A percentile compares a stretch with the other conserved stretches of the same genome.
These are phyloP conservation scores for Paguma larvata DNA, from an alignment of 2,797 vertebrate species.

Conservation along the genomic window DNA sequence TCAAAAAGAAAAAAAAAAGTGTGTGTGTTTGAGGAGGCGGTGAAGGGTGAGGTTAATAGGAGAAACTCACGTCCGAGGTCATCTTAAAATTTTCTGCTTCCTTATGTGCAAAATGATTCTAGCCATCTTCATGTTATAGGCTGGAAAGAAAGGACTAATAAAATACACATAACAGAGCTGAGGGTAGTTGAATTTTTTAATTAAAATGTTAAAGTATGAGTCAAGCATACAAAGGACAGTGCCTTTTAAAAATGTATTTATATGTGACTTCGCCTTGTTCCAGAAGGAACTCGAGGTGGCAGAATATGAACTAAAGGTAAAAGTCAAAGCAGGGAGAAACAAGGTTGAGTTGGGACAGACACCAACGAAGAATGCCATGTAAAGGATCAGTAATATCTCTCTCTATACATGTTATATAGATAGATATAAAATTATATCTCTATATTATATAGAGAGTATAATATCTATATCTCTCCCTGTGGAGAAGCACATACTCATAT, in stretches of 20 bases:
- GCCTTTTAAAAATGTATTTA: neutral
- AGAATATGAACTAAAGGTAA: neutral
- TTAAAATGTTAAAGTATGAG: neutral
- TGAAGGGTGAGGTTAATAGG: neutral
- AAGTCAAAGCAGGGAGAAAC: neutral
- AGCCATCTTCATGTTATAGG: neutral
- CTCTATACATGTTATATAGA: neutral
- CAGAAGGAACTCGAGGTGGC: neutral
- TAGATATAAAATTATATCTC: too few species aligned
- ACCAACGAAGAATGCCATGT: neutral
- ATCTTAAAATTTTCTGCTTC: neutral
- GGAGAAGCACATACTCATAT: neutral
- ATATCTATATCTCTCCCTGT: neutral
- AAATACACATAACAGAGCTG: neutral
- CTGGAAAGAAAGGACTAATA: slow-evolving; percentile 2
- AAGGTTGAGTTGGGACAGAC: neutral
- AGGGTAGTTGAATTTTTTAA: neutral
- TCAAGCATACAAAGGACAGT: neutral
- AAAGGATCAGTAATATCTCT: neutral
- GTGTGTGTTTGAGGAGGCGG: neutral
- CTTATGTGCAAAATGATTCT: slow-evolving; percentile 9
- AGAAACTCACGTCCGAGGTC: neutral
- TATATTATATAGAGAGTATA: too few species aligned
- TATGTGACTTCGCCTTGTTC: neutral
- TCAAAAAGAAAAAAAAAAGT: neutral